Conservation (phyloP, 2,888 invertebrate genomes). For the Augiades crinisus region DNA sequence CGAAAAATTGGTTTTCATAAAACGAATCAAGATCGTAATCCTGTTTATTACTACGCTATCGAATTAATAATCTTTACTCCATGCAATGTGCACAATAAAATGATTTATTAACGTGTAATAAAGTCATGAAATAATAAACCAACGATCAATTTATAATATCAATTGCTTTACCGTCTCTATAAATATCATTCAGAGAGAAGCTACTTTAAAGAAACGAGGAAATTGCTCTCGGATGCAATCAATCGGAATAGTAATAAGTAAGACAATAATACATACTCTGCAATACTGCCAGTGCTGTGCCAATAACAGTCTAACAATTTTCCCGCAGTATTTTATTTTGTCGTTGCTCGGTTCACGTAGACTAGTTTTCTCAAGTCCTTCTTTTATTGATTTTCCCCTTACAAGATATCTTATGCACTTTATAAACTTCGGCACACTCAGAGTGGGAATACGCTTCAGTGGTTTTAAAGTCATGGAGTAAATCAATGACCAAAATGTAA, state of each 20-base stretch:
- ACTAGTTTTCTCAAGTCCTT: background rate
- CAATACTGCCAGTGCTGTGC: conserved; percentile 5
- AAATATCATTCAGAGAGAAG: conserved; percentile 7
- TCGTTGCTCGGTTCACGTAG: conserved; percentile 3
- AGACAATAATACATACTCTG: conserved; percentile 21
- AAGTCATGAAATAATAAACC: background rate
- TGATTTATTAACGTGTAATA: background rate
- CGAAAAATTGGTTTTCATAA: no score
- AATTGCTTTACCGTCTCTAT: background rate
- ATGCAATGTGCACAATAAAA: no score
- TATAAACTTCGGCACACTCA: no score
- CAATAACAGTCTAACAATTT: conserved; percentile 17
- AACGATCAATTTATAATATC: background rate
- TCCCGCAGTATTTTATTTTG: conserved; percentile 14
- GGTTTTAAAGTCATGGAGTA: no score
- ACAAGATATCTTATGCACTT: background rate
- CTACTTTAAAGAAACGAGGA: conserved; percentile 18
- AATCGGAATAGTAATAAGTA: conserved; percentile 25
- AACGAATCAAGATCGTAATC: no score
- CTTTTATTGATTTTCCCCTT: background rate
- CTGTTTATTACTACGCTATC: no score
- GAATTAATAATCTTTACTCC: no score
- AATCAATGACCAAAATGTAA: no score
- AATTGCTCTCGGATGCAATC: conserved; percentile 25
- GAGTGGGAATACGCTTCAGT: no score